These are phyloP conservation scores for Ictidomys tridecemlineatus DNA, from an alignment of 2,113 vertebrate species.

Conservation along the genomic window DNA sequence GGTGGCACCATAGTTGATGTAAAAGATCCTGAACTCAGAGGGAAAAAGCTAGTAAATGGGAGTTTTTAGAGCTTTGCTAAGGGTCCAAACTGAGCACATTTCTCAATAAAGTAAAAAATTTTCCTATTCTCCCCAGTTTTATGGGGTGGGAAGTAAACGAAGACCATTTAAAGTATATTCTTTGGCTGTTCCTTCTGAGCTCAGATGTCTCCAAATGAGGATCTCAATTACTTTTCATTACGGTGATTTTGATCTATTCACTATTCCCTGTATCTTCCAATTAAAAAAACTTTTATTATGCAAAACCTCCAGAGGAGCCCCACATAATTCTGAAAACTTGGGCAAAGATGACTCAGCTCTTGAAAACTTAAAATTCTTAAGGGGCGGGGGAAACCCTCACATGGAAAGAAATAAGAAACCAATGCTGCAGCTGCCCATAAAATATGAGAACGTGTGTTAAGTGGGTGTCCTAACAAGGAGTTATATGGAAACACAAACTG, in stretches of 20 bases:
- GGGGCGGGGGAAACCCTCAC: neutral
- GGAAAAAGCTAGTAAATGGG: neutral
- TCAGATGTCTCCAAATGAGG: neutral
- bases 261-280: neutral
- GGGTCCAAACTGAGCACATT: neutral
- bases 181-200: neutral
- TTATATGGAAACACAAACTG: slow-evolving; percentile 61
- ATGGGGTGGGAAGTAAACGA: neutral
- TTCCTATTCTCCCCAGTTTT: neutral
- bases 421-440: slow-evolving; percentile 53
- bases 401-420: slow-evolving; percentile 29
- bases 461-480: slow-evolving; percentile 46
- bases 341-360: slow-evolving; percentile 45
- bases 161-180: neutral
- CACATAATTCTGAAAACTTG: neutral
- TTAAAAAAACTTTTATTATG: neutral
- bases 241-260: neutral
- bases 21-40: neutral
- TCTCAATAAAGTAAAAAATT: neutral
- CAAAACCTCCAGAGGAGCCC: neutral
- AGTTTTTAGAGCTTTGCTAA: neutral
- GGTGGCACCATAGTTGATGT: neutral
- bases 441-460: slow-evolving; percentile 59
- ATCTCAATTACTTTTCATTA: neutral
- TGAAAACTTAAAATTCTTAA: slow-evolving; percentile 64